Evolutionary conservation across 2,888 invertebrate species (phyloP), one percentile per base, ranked within the genome.

Genomic region (Loripinus fragilis): DNA sequence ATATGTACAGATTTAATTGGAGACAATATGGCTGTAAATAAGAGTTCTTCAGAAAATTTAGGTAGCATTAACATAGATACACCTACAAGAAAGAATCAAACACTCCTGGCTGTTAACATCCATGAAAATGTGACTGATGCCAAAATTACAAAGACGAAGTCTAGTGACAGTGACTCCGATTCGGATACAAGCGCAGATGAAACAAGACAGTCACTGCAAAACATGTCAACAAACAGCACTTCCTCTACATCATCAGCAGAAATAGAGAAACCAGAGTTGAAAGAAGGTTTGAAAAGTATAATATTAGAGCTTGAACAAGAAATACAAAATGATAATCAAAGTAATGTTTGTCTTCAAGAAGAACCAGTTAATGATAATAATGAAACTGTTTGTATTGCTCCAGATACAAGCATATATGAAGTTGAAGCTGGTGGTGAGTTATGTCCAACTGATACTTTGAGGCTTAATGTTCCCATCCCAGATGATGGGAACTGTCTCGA

Each of bases 281-380:
- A 83, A 71, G 80, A 80, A 42, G 80, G 76, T 30, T 69, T 80
- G 12, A 70, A 80, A 73, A 42, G 28, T 25, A 78, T 83, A 25
- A 78, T 83, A 23, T 78, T 74, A 74, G 80, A 83, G 28, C 48
- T 78, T 3, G 78, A 80, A 71, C 15, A 71, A 33, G 80, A 83
- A 35, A 72, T 80, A 55, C 70, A 75, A 20, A 71, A 30, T 70
- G 67, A 71, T 64, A 20, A 33, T 25, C 60, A 50, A 73, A 25
- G 25, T 20, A 15, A 17, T 20, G 48, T 5, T 15, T 3, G 17
- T 10, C 48, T n/a, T 20, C 48, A 48, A 20, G 20, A 15, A n/a
- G 17, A 10, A 3, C 3, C 7, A 10, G 17, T 48, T 5, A 20
- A 15, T 48, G 48, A 15, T 48, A n/a, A 48, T 48, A 15, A n/a